Percentiles rank a stretch among this genome's conserved stretches.
These are phyloP conservation scores for Anseranas semipalmata DNA, from an alignment of 2,113 vertebrate species.

Conservation along the genomic window DNA sequence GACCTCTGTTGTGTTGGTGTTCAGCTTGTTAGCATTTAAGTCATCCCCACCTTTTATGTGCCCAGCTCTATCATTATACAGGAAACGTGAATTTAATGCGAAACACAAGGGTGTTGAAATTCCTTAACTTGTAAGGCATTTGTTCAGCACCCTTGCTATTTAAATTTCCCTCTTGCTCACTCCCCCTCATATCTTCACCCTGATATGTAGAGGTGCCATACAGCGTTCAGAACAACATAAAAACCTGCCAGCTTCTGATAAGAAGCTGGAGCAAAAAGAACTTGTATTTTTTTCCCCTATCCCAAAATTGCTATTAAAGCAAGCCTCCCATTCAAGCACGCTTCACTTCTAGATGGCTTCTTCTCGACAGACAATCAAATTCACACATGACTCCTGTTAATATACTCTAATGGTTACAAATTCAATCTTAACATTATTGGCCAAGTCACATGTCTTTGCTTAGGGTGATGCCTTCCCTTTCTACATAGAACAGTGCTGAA, in stretches of 20 bases:
- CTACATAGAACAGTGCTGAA: not conserved
- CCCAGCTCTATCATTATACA: not conserved
- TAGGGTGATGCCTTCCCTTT: not conserved
- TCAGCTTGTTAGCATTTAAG: not conserved
- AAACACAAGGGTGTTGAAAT: not conserved
- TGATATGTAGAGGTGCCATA: not conserved
- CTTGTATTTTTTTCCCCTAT: accelerated
- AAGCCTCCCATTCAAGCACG: not conserved
- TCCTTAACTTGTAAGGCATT: not conserved
- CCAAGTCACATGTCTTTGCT: not conserved
- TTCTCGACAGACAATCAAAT: not conserved
- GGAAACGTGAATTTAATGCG: not conserved
- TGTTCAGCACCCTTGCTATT: not conserved
- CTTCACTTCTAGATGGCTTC: not conserved
- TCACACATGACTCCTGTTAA: not conserved
- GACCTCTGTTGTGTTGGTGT: not conserved
- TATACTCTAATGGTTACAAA: not conserved
- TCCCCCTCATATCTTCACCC: not conserved
- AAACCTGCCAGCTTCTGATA: constrained; percentile 25
- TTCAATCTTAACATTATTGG: not conserved
- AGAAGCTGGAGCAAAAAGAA: not conserved
- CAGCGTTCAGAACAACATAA: not conserved
- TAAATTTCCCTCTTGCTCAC: constrained; percentile 18
- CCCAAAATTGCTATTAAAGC: not conserved
- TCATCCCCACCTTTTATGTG: not conserved